A percentile compares a stretch with the other conserved stretches of the same genome.
Evolutionary conservation across 2,797 vertebrate genomes (phyloP).

Genomic region (Sparus aurata): DNA sequence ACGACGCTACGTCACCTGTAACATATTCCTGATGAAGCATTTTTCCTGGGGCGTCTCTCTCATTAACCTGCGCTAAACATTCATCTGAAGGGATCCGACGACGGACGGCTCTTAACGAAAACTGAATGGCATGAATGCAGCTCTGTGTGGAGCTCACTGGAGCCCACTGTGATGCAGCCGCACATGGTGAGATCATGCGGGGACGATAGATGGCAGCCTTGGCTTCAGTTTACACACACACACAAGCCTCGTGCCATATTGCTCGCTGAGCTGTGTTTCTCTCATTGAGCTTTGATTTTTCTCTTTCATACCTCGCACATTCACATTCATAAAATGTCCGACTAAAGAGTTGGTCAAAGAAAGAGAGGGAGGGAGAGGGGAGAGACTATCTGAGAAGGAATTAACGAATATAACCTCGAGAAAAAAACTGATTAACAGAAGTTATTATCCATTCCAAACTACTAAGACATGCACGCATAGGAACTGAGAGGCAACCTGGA

Average conservation of each 20-base stretch:
- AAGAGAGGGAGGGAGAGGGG: background rate
- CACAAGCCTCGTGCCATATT: background rate
- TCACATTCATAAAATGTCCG: conserved; percentile 4
- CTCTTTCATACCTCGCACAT: conserved; percentile 19
- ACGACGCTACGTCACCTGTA: too few relatives aligned
- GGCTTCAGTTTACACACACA: conserved; percentile 64
- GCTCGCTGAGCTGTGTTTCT: conserved; percentile 13
- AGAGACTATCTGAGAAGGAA: conserved; percentile 26
- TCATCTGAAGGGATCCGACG: background rate
- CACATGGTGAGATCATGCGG: conserved; percentile 26
- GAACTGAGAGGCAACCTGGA: conserved; percentile 31
- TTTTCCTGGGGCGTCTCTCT: background rate
- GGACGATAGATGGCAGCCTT: conserved; percentile 84
- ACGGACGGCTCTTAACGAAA: background rate
- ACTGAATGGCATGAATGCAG: background rate
- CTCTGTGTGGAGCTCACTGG: conserved; percentile 18
- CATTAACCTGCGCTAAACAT: background rate
- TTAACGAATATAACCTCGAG: conserved; percentile 30
- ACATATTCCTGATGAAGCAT: too few relatives aligned
- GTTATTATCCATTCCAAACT: conserved; percentile 27
- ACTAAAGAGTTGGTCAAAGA: conserved; percentile 1
- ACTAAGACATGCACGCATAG: conserved; percentile 13
- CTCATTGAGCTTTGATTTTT: background rate
- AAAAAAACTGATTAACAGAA: conserved; percentile 48
- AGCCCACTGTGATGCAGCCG: conserved; percentile 7